Percentiles rank a stretch among this genome's conserved stretches.
Conservation (phyloP, 2,797 vertebrate species). For the Gymnoscopelus braueri region DNA sequence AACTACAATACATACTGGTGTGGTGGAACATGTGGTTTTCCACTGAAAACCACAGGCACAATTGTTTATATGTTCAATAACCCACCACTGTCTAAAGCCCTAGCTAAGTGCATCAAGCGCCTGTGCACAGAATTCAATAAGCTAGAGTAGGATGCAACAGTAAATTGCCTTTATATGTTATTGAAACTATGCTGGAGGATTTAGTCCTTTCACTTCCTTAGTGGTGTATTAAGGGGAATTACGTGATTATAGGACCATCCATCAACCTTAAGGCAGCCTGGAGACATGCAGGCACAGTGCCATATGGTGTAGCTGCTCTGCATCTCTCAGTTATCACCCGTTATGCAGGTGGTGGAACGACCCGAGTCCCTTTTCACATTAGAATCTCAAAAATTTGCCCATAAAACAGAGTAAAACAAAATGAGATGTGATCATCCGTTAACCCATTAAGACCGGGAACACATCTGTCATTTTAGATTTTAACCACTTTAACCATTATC, state of each 20-base stretch:
- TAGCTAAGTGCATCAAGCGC: constrained; percentile 37
- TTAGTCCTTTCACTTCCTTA: constrained; percentile 47
- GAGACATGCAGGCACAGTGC: constrained; percentile 25
- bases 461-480: no score
- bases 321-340: constrained; percentile 4
- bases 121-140: constrained; percentile 60
- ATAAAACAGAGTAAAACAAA: no score
- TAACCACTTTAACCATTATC: no score
- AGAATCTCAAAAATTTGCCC: no score
- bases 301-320: constrained; percentile 14
- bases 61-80: constrained; percentile 71
- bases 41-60: no score
- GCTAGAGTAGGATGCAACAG: constrained; percentile 60
- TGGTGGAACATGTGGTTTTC: no score
- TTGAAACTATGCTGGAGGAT: constrained; percentile 62
- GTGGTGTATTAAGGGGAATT: constrained; percentile 49
- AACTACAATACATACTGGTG: no score
- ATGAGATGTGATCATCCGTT: no score
- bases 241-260: constrained; percentile 29
- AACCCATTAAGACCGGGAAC: no score
- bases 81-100: constrained; percentile 53
- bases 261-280: constrained; percentile 36
- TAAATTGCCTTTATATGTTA: constrained; percentile 68
- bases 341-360: neutral
- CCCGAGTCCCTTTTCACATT: no score